These are phyloP conservation scores for Crotalus helleri DNA, from an alignment of 2,113 vertebrate species.

Conservation along the genomic window DNA sequence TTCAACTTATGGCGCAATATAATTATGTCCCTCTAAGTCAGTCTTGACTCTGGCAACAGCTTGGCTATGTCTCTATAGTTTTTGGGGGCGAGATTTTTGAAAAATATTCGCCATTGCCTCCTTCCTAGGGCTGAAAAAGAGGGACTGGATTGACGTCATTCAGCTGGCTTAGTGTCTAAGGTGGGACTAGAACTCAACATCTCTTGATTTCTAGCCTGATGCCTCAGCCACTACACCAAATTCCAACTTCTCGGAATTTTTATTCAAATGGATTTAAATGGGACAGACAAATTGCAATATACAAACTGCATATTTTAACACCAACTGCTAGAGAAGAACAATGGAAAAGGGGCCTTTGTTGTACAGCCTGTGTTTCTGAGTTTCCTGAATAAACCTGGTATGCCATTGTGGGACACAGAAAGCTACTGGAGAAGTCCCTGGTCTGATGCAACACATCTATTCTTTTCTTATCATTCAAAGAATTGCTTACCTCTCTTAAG, in stretches of 20 bases:
- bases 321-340: neutral
- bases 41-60: neutral
- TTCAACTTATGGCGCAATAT: neutral
- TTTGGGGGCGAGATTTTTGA: neutral
- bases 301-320: neutral
- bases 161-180: neutral
- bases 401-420: neutral
- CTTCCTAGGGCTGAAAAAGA: neutral
- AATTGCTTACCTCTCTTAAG: constrained; percentile 66
- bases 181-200: neutral
- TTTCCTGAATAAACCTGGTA: neutral
- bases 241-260: neutral
- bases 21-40: neutral
- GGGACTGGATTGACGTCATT: neutral
- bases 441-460: neutral
- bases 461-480: neutral
- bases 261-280: neutral
- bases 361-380: neutral
- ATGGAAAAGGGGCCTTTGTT: neutral
- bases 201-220: neutral
- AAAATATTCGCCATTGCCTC: neutral
- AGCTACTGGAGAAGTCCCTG: neutral
- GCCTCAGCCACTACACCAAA: neutral
- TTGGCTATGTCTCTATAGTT: neutral
- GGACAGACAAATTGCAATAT: neutral